Conservation (phyloP, 2,797 vertebrate species). For the Nyctalus aviator region DNA sequence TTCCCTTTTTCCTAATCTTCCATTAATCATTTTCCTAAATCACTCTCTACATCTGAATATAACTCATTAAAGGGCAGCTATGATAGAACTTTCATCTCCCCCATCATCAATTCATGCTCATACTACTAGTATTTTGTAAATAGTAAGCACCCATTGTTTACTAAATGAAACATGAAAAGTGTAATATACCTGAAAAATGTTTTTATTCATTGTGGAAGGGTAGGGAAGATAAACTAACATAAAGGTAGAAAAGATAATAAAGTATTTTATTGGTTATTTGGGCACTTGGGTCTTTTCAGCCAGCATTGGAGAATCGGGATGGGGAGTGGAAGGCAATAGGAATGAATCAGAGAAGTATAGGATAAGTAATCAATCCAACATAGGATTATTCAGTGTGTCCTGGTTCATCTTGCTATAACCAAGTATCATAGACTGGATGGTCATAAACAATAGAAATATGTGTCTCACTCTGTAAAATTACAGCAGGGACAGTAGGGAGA, state of each 20-base stretch:
- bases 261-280: slow-evolving; percentile 1
- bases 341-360: neutral
- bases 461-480: too few relatives aligned
- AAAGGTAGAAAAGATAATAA: neutral
- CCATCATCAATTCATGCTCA: neutral
- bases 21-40: slow-evolving; percentile 11
- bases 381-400: neutral
- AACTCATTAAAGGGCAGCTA: neutral
- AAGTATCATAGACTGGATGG: neutral
- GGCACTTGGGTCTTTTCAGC: neutral
- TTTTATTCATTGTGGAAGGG: neutral
- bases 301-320: neutral
- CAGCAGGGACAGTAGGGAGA: too few relatives aligned
- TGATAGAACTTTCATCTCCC: neutral
- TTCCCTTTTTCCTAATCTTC: neutral
- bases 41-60: neutral
- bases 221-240: neutral
- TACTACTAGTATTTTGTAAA: neutral
- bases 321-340: neutral
- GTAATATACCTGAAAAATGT: neutral
- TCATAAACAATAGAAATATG: slow-evolving; percentile 1
- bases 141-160: neutral
- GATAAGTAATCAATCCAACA: neutral
- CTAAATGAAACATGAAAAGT: neutral
- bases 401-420: neutral